phyloP scores from a whole-genome alignment of 2,113 vertebrate genomes.

The Cyprinodon brontotheroides region DNA sequence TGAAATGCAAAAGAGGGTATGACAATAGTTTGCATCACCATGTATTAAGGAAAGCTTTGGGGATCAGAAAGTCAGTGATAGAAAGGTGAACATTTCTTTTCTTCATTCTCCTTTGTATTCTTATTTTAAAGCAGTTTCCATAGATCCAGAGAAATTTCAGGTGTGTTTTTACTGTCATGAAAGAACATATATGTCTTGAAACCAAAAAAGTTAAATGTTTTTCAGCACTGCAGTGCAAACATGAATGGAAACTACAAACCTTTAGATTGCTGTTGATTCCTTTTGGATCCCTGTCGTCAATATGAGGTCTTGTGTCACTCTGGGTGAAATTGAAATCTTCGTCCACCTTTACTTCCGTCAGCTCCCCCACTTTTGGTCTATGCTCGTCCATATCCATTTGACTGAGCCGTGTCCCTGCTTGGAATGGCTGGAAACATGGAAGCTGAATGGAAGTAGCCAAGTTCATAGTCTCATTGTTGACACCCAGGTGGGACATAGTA shows the following conservation, averaged over 20 bases:
- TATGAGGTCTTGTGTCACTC: constrained; percentile 11
- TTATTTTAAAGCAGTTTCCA: too few species aligned
- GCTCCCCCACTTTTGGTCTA: constrained; percentile 16
- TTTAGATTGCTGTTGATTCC: constrained; percentile 64
- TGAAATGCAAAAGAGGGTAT: too few species aligned
- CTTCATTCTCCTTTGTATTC: too few species aligned
- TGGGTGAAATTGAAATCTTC: constrained; percentile 24
- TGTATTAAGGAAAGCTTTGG: neutral
- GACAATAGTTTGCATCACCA: too few species aligned
- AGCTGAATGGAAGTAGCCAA: constrained; percentile 6
- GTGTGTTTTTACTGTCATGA: too few species aligned
- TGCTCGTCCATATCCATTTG: constrained; percentile 39
- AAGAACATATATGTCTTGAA: neutral
- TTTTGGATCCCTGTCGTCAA: constrained; percentile 64
- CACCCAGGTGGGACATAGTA: constrained; percentile 70
- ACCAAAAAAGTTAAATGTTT: neutral
- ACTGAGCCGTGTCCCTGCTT: constrained; percentile 33
- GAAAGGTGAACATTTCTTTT: too few species aligned
- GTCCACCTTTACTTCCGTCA: constrained; percentile 43
- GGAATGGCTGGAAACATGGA: constrained; percentile 20
- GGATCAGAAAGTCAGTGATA: too few species aligned
- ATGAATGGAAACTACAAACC: constrained; percentile 41
- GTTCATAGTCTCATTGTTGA: constrained; percentile 31
- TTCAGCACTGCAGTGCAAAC: neutral
- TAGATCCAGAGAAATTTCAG: too few species aligned